Conservation (phyloP, 1,140 invertebrate species). For the Saxidomus purpurata region DNA sequence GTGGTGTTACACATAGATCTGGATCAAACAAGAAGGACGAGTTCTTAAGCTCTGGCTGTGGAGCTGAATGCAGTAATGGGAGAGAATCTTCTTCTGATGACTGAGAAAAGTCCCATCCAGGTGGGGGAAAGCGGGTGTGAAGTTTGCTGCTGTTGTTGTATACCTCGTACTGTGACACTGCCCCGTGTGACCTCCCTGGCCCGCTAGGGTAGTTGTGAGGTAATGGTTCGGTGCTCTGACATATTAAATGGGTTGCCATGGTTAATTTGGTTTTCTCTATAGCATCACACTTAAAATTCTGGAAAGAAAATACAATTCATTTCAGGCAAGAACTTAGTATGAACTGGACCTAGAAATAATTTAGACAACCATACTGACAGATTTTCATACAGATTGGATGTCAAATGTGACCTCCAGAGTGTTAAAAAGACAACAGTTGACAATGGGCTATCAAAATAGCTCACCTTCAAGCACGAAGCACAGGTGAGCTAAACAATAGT, state of each 20-base stretch:
- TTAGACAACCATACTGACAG: no score
- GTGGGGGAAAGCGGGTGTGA: constrained; percentile 58
- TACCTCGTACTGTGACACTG: constrained; percentile 66
- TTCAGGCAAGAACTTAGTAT: no score
- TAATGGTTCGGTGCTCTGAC: constrained; percentile 65
- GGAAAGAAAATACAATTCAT: neutral
- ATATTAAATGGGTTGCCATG: constrained; percentile 66
- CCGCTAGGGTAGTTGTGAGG: constrained; percentile 44
- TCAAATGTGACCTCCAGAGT: no score
- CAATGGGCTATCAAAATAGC: no score
- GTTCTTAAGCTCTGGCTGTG: constrained; percentile 30
- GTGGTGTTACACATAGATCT: constrained; percentile 66
- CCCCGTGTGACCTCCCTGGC: constrained; percentile 37
- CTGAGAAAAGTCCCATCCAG: constrained; percentile 65
- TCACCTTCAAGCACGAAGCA: no score
- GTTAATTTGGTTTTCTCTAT: neutral
- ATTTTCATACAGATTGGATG: no score
- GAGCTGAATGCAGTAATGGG: constrained; percentile 50
- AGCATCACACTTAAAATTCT: neutral
- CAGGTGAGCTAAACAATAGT: no score
- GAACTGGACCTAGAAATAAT: no score
- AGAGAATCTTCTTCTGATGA: constrained; percentile 58
- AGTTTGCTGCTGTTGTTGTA: constrained; percentile 43
- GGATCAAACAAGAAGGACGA: constrained; percentile 54
- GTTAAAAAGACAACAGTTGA: no score